phyloP scores from a whole-genome alignment of 2,888 invertebrate species.

The Sinelater perroti region DNA sequence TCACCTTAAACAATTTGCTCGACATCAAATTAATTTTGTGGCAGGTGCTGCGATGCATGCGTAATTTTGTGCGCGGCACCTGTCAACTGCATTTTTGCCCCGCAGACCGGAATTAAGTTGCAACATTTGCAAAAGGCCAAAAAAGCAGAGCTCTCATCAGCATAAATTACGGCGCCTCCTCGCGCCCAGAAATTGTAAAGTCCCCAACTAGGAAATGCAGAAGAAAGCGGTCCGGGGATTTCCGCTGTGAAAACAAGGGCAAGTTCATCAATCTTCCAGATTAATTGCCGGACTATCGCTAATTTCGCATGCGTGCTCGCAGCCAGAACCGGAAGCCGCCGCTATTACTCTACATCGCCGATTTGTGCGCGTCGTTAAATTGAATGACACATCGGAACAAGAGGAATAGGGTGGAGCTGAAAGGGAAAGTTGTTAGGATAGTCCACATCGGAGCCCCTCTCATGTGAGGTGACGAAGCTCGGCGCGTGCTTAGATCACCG shows the following conservation, averaged over 20 bases:
- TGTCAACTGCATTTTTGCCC: too few species aligned
- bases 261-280: not conserved
- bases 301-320: too few species aligned
- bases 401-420: constrained; percentile 39
- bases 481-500: constrained; percentile 18
- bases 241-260: not conserved
- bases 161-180: not conserved
- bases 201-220: not conserved
- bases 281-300: not conserved
- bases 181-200: not conserved
- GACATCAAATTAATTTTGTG: not conserved
- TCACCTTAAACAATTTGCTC: constrained; percentile 1
- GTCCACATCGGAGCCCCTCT: constrained; percentile 34
- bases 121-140: too few species aligned
- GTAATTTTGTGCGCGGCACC: too few species aligned
- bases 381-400: constrained; percentile 27
- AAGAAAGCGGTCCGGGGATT: constrained; percentile 3
- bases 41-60: not conserved
- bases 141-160: too few species aligned
- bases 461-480: constrained; percentile 10
- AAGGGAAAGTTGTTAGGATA: constrained; percentile 40
- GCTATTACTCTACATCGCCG: not conserved
- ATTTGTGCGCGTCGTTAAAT: constrained; percentile 21
- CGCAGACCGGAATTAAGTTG: too few species aligned
- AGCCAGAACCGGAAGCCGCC: constrained; percentile 12